Conservation (phyloP, 2,797 vertebrate species). For the Ceryle rudis region DNA sequence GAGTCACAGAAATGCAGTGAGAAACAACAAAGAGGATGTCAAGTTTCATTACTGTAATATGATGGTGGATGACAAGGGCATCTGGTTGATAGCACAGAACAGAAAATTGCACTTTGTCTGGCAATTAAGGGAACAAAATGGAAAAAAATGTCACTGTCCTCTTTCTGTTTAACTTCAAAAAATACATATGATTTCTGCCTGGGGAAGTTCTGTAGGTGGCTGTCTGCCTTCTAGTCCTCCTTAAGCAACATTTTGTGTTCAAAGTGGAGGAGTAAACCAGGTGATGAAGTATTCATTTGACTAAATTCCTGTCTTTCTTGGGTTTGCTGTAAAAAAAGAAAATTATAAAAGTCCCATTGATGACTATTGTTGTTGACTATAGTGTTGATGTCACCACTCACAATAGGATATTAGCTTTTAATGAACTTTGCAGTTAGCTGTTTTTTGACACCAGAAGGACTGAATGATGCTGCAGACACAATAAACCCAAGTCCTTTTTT, state of each 20-base stretch:
- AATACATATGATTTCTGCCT: conserved; percentile 27
- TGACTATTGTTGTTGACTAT: neutral
- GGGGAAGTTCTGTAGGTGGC: conserved; percentile 37
- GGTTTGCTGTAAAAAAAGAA: neutral
- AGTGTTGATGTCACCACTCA: neutral
- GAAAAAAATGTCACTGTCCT: neutral
- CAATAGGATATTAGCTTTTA: neutral
- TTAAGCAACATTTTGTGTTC: conserved; percentile 9
- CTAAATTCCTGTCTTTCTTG: neutral
- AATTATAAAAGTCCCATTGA: neutral
- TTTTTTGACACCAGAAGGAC: neutral
- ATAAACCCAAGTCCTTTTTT: neutral
- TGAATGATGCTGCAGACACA: neutral
- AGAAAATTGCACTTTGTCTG: conserved; percentile 68
- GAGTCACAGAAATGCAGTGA: conserved; percentile 45
- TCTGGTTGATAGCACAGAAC: conserved; percentile 51
- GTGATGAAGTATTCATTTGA: conserved; percentile 32
- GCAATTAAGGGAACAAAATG: conserved; percentile 51
- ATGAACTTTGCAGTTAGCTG: neutral
- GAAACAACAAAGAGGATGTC: conserved; percentile 47
- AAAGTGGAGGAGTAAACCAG: neutral
- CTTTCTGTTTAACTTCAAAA: conserved; percentile 50
- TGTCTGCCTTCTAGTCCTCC: neutral
- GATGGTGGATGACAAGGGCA: conserved; percentile 56
- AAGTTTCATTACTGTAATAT: conserved; percentile 43